Evolutionary conservation across 2,113 vertebrate species (phyloP), one percentile per base, ranked within the genome.

Genomic region (Canis aureus): DNA sequence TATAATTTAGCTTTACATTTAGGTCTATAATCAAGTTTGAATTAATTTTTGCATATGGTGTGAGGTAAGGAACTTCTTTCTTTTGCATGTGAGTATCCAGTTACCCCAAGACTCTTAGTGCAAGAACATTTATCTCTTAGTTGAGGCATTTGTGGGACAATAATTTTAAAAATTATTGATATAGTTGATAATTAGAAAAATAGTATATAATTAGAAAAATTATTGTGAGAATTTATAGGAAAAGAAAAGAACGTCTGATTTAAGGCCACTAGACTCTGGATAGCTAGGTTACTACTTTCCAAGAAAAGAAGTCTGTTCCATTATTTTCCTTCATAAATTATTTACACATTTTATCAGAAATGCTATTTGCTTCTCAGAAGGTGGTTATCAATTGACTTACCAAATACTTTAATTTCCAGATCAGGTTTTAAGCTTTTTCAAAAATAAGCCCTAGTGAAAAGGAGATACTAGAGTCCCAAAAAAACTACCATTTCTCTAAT

Each of bases 1-100:
- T 59, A 86, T 10, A 67, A 53, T 82, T n/a, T 87, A 94, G 51
- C 29, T 74, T 81, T 66, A 87, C 10, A 69, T 69, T 95, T 85
- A 86, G 32, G 49, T 80, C 17, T 91, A 49, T 20, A 5, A 49
- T 59, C 17, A 55, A 67, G 57, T 87, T 74, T 20, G 35, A 51
- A 27, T 55, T 64, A 51, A 79, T 62, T 22, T 69, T 90, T 91
- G 20, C 51, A 27, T 32, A 20, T 55, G 12, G 6, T 59, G 1
- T 81, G 35, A 94, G 16, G 6, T 51, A 82, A 23, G 8, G 19
- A 57, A 53, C 59, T 95, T 93, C 22, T 29, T 60, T 93, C 23
- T 83, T 80, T 85, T 87, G 22, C 29, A 27, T 87, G 22, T 60
- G 51, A 95, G 11, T 74, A 62, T 87, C 9, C 38, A 62, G 51